phyloP scores from a whole-genome alignment of 2,888 invertebrate species.

The Drosophila mettleri region DNA sequence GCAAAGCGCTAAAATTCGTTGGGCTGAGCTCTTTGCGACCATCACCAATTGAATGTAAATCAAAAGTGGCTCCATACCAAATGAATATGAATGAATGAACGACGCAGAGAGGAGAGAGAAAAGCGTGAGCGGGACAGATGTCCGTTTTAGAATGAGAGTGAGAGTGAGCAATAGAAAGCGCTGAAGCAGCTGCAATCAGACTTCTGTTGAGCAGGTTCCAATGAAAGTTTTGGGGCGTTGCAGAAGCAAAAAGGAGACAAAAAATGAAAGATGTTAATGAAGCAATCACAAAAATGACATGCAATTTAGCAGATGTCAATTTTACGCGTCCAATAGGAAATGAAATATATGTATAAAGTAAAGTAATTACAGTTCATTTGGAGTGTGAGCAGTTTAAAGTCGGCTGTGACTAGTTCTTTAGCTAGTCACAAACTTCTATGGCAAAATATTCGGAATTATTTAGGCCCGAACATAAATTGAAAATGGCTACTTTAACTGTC shows the following conservation, averaged over 20 bases:
- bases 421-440: no score
- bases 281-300: constrained; percentile 49
- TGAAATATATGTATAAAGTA: constrained; percentile 2
- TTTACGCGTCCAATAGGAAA: constrained; percentile 7
- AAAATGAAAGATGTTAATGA: constrained; percentile 36
- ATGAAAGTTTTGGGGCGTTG: constrained; percentile 32
- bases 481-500: constrained; percentile 23
- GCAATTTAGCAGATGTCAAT: constrained; percentile 52
- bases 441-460: not conserved
- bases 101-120: not conserved
- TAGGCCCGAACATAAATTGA: constrained; percentile 13
- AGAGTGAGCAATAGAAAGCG: not conserved
- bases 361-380: constrained; percentile 16
- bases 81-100: constrained; percentile 53
- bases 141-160: not conserved
- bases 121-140: not conserved
- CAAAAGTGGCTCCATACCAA: constrained; percentile 43
- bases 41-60: constrained; percentile 70
- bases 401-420: no score
- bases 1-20: constrained; percentile 47
- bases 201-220: constrained; percentile 53
- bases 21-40: constrained; percentile 23
- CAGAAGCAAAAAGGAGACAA: constrained; percentile 4
- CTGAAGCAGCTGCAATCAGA: constrained; percentile 33
- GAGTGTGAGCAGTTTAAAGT: not conserved